Base-by-base conservation (phyloP, 2,113 vertebrate genomes). In the Vimba vimba region DNA sequence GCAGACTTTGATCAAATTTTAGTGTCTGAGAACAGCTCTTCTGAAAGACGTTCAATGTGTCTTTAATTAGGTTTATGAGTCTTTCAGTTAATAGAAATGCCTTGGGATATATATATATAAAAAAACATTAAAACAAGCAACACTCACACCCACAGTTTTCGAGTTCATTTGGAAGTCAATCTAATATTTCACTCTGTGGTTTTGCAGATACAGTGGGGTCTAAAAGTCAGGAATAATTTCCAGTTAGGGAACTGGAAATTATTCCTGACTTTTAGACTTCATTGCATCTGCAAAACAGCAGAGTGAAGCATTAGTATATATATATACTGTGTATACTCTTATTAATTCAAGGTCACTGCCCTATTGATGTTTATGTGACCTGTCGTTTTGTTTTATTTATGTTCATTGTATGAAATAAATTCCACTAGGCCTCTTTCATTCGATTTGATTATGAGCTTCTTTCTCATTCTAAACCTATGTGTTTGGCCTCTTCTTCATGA, bases 301-400 rank as follows among this genome's bases (percentile, higher is more conserved):
- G 39, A 43, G 39, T 43, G 7, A 43, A 8, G 6, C 39, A 43
- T 43, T 43, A 39, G 6, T 39, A 43, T 4, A 33, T 39, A 39
- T 43, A 43, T 43, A 43, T 43, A 43, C 39, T 39, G 39, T 39
- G 1, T 39, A 50, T 50, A 15, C 47, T 52, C 13, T 15, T 33
- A 84, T 75, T 81, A 77, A 81, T 69, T 23, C 69, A 64, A 33
- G 45, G 60, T 79, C 30, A 45, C 78, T 57, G 47, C 27, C 47
- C 43, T 79, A 79, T 79, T 83, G 50, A 66, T 79, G 64, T 78
- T 86, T 84, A 84, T 77, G 84, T 60, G 59, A 86, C 55, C 62
- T 69, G 59, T 36, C 73, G n/a, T 82, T 10, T 85, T 64, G 78
- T 59, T 77, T 69, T 77, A 86, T 76, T 59, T 60, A 62, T 60